phyloP scores from a whole-genome alignment of 1,140 invertebrate species.

The Heterodera carotae region DNA sequence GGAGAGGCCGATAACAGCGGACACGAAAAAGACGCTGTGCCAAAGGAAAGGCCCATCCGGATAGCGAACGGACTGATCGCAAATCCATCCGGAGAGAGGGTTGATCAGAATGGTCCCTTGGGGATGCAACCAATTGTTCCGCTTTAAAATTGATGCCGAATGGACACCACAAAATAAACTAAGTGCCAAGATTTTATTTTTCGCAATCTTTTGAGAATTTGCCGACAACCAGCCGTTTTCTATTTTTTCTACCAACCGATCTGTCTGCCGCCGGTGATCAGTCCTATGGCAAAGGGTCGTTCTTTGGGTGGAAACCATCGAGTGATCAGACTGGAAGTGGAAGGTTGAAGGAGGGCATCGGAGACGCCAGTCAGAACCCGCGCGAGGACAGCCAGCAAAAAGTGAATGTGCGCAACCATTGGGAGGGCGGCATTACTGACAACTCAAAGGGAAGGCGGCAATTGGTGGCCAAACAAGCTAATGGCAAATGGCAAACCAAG shows the following conservation, averaged over 20 bases:
- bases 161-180: no score
- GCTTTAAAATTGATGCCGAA: no score
- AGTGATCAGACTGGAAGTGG: slow-evolving; percentile 60
- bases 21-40: slow-evolving; percentile 64
- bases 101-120: slow-evolving; percentile 60
- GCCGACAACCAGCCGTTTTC: neutral
- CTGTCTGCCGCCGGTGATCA: slow-evolving; percentile 62
- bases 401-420: slow-evolving; percentile 43
- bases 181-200: slow-evolving; percentile 16
- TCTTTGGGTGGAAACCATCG: slow-evolving; percentile 65
- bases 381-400: slow-evolving; percentile 56
- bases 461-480: neutral
- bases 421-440: slow-evolving; percentile 57
- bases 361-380: slow-evolving; percentile 61
- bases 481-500: slow-evolving; percentile 26
- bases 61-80: slow-evolving; percentile 24
- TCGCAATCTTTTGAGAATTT: slow-evolving; percentile 2
- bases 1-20: slow-evolving; percentile 52
- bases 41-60: slow-evolving; percentile 52
- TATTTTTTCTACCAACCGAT: slow-evolving; percentile 47
- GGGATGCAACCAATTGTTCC: slow-evolving; percentile 17
- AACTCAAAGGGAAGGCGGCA: slow-evolving; percentile 24
- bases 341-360: slow-evolving; percentile 60
- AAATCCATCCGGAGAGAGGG: slow-evolving; percentile 57
- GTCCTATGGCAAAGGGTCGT: slow-evolving; percentile 60